Conservation (phyloP, 92 coral and sea anemone genomes). For the Umimayanthus kanabou region DNA sequence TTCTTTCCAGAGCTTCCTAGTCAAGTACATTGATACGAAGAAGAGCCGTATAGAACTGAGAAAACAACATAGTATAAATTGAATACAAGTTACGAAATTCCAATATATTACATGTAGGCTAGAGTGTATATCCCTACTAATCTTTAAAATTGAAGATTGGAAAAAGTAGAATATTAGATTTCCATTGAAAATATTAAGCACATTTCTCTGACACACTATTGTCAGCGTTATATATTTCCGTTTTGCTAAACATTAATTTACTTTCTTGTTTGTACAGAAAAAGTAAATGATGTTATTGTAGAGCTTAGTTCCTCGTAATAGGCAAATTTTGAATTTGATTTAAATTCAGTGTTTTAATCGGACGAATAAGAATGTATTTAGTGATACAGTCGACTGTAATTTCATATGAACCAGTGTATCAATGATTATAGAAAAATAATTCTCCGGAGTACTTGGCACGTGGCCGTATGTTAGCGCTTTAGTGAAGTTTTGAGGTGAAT, state of each 20-base stretch:
- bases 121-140: neutral
- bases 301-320: neutral
- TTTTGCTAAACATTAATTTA: too few relatives aligned
- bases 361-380: neutral
- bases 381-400: neutral
- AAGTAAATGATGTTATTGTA: neutral
- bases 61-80: neutral
- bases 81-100: neutral
- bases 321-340: neutral
- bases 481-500: neutral
- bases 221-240: neutral
- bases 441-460: neutral
- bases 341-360: neutral
- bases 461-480: neutral
- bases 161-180: neutral
- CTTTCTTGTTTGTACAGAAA: neutral
- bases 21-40: neutral
- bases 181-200: neutral
- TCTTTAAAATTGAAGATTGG: neutral
- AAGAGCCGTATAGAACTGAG: neutral
- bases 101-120: neutral
- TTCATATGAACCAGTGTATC: neutral
- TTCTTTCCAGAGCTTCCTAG: neutral
- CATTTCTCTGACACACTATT: neutral
- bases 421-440: neutral